Percentiles rank a stretch among this genome's conserved stretches.
These are phyloP conservation scores for Catocala fraxini DNA, from an alignment of 2,888 invertebrate genomes.

Conservation along the genomic window DNA sequence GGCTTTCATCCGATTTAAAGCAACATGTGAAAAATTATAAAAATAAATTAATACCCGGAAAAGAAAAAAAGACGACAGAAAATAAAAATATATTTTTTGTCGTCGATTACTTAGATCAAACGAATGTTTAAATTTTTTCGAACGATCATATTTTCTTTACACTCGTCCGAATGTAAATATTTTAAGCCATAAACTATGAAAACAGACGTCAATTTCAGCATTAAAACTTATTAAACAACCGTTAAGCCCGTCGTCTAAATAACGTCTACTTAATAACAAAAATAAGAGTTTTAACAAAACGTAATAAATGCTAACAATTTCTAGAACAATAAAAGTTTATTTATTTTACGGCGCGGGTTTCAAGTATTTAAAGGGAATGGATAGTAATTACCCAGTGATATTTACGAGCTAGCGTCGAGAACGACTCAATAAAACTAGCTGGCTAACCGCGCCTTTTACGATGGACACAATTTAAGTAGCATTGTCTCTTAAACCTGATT, in stretches of 20 bases:
- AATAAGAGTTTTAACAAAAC: slow-evolving; percentile 49
- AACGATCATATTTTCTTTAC: too few relatives aligned
- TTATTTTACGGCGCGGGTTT: slow-evolving; percentile 68
- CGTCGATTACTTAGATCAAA: too few relatives aligned
- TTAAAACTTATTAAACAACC: slow-evolving; percentile 7
- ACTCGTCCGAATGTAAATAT: not conserved
- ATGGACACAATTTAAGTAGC: slow-evolving; percentile 70
- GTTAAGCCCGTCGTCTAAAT: slow-evolving; percentile 4
- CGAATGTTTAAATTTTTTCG: too few relatives aligned
- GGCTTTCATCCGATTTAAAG: not conserved
- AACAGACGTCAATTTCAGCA: slow-evolving; percentile 7
- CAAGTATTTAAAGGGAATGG: slow-evolving; percentile 76
- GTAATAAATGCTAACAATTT: slow-evolving; percentile 52
- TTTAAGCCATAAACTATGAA: slow-evolving; percentile 1
- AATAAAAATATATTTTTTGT: too few relatives aligned
- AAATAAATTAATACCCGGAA: too few relatives aligned
- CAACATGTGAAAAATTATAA: not conserved
- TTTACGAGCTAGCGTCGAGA: slow-evolving; percentile 80
- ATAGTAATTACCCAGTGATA: slow-evolving; percentile 83
- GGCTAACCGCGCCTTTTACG: slow-evolving; percentile 78
- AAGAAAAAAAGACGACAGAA: too few relatives aligned
- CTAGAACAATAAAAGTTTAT: slow-evolving; percentile 61
- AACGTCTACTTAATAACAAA: slow-evolving; percentile 31
- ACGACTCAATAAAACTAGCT: slow-evolving; percentile 83
- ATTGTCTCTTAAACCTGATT: slow-evolving; percentile 68